Percentiles rank a stretch among this genome's conserved stretches.
Conservation (phyloP, 1,140 invertebrate genomes). For the Aculops lycopersici region DNA sequence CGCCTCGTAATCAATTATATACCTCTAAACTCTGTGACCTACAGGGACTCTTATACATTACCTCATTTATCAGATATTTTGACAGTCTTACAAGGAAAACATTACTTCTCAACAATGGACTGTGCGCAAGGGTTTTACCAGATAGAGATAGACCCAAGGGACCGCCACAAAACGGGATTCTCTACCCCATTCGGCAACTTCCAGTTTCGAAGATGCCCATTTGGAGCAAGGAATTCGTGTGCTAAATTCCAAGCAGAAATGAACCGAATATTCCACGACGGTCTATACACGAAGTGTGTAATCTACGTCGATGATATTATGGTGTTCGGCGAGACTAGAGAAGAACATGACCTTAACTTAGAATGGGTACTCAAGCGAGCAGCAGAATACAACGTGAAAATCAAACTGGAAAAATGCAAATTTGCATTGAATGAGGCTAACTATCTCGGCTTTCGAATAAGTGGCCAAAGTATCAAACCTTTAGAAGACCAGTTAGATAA, state of each 20-base stretch:
- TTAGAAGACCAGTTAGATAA: too few species aligned
- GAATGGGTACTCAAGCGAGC: too few species aligned
- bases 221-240: conserved; percentile 19
- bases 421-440: too few species aligned
- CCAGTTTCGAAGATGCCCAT: conserved; percentile 16
- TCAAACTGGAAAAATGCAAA: too few species aligned
- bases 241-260: conserved; percentile 21
- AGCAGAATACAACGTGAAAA: too few species aligned
- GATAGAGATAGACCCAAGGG: not conserved
- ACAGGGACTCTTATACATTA: conserved; percentile 19
- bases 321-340: not conserved
- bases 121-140: not conserved
- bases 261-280: conserved; percentile 14
- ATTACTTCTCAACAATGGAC: not conserved
- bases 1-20: conserved; percentile 17
- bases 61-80: conserved; percentile 17
- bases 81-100: conserved; percentile 13
- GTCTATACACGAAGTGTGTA: too few species aligned
- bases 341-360: too few species aligned
- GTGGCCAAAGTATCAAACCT: too few species aligned
- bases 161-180: conserved; percentile 4
- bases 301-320: not conserved
- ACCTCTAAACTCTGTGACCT: conserved; percentile 16
- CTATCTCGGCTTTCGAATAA: too few species aligned
- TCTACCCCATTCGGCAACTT: conserved; percentile 12